These are phyloP conservation scores for Samia ricini DNA, from an alignment of 1,140 invertebrate genomes.

Conservation along the genomic window DNA sequence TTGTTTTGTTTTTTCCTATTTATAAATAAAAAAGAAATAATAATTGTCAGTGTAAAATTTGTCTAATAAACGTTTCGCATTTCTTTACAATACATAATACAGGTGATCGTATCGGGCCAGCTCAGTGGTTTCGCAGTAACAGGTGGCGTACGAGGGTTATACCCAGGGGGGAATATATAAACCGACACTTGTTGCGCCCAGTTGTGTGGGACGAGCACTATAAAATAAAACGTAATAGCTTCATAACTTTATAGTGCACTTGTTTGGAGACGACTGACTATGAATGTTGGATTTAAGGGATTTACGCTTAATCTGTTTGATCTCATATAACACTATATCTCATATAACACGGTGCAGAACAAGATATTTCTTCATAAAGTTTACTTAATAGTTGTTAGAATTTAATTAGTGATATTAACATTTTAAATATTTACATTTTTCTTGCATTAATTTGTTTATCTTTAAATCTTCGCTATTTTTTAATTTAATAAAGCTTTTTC, in stretches of 20 bases:
- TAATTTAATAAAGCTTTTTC: too few relatives aligned
- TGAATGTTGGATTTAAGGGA: not conserved
- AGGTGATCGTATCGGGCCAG: not conserved
- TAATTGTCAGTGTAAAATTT: not conserved
- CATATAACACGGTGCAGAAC: not conserved
- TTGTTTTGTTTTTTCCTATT: too few relatives aligned
- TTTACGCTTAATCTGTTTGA: not conserved
- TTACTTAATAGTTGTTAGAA: too few relatives aligned
- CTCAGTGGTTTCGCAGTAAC: slow-evolving; percentile 35
- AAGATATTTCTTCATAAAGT: too few relatives aligned
- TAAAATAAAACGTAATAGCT: slow-evolving; percentile 19
- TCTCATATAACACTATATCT: not conserved
- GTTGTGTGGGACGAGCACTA: slow-evolving; percentile 14
- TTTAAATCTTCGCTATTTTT: too few relatives aligned
- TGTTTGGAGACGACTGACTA: not conserved
- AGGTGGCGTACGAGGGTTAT: slow-evolving; percentile 45
- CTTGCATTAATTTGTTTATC: too few relatives aligned
- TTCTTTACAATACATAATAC: not conserved
- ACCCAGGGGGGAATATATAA: slow-evolving; percentile 26
- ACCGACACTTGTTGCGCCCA: slow-evolving; percentile 53
- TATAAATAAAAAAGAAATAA: too few relatives aligned
- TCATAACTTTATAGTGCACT: slow-evolving; percentile 14
- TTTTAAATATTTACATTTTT: too few relatives aligned
- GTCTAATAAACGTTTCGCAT: not conserved
- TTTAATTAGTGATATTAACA: too few relatives aligned